Evolutionary conservation across 64 coral and sea anemone genomes (phyloP), one percentile per base, ranked within the genome.

Genomic region (Actinia equina): DNA sequence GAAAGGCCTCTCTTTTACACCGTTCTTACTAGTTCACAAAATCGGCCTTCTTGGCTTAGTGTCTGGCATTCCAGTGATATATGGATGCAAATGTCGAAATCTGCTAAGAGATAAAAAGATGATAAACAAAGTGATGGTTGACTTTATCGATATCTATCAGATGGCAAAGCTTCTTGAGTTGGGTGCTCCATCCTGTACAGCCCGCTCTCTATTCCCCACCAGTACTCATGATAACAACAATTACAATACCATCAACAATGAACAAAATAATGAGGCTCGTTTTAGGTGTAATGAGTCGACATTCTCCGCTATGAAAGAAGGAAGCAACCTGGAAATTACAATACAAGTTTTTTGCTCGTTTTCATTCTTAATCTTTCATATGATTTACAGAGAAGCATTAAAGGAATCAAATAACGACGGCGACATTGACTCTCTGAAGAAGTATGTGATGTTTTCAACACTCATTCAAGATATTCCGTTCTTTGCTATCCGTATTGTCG

Each of bases 141-240:
- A 79, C 76, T 37, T 79, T 44, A 44, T 79, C 43, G 76, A 79
- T 79, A 79, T 79, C 76, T 79, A 79, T 45, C 37, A 79, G n/a
- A 79, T 79, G 37, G 27, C 27, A 79, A 37, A 79, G n/a, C 30
- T 79, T 17, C 76, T 79, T 44, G 43, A 17, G 37, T 43, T 79
- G 76, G 76, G 76, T 18, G 76, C 76, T 19, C 15, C 27, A 79
- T 17, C 30, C 6, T 79, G 76, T 44, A 79, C 41, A 43, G 30
- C 76, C 43, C n/a, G n/a, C n/a, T 79, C 14, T 45, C 11, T 10
- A 20, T 7, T 30, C 18, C 26, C 19, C 67, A 71, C 67, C 67
- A 71, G 18, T 71, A 10, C 0, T 16, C 0, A n/a, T 7, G 1
- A 71, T 2, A n/a, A 11, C 67, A 54, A 54, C 52, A 54, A 54